Conservation (phyloP, 2,113 vertebrate species). For the Geococcyx californianus region DNA sequence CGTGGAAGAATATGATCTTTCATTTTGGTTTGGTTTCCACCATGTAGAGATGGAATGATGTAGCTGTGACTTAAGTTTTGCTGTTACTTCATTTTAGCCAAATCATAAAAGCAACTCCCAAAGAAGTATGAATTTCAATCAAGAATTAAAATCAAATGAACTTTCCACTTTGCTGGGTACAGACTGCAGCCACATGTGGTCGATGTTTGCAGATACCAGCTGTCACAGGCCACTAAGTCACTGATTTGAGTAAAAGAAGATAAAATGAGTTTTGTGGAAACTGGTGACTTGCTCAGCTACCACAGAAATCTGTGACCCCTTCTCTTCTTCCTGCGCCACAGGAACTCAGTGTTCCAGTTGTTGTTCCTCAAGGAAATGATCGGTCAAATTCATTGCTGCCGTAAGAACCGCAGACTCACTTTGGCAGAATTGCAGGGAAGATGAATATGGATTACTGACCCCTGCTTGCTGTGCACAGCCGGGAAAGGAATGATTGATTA, state of each 20-base stretch:
- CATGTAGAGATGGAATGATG: background rate
- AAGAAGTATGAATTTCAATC: background rate
- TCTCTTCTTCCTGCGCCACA: background rate
- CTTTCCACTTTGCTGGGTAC: background rate
- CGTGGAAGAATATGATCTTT: background rate
- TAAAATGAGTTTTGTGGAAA: background rate
- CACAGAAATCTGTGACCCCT: background rate
- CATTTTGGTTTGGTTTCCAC: background rate
- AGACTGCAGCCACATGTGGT: background rate
- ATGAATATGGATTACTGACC: slow-evolving; percentile 34
- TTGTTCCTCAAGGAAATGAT: background rate
- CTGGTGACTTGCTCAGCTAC: background rate
- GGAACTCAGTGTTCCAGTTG: background rate
- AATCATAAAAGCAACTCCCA: background rate
- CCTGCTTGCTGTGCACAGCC: background rate
- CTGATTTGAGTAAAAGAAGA: background rate
- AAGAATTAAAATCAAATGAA: background rate
- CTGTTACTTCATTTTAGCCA: background rate
- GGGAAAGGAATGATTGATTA: slow-evolving; percentile 21
- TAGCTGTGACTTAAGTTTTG: background rate
- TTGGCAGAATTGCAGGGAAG: background rate
- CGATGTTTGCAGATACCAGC: accelerated
- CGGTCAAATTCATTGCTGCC: background rate
- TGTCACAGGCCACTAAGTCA: background rate
- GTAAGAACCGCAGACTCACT: background rate